Conservation (phyloP, 2,888 invertebrate genomes). For the Polyommatus icarus region DNA sequence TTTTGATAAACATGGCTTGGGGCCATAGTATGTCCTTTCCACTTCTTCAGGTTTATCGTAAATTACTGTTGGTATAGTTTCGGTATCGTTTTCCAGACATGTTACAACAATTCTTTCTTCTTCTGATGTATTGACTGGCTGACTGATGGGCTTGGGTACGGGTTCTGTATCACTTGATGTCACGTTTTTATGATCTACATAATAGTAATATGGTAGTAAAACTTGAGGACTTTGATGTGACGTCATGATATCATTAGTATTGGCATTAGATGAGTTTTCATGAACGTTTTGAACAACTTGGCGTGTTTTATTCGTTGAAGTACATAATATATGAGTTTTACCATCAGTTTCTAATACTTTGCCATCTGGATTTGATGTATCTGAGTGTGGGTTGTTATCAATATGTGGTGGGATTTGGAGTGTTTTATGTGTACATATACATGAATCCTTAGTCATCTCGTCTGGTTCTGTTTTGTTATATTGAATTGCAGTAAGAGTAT, state of each 20-base stretch:
- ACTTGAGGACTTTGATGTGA: neutral
- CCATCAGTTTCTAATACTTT: neutral
- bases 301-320: neutral
- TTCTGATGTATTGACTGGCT: neutral
- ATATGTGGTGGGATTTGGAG: neutral
- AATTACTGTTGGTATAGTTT: neutral
- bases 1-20: conserved; percentile 12
- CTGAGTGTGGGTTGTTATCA: neutral
- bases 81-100: neutral
- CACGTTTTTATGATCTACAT: neutral
- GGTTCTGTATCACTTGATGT: neutral
- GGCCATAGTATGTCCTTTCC: neutral
- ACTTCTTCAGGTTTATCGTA: neutral
- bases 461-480: neutral
- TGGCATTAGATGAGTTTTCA: neutral
- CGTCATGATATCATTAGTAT: neutral
- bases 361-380: neutral
- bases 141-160: neutral
- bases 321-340: neutral
- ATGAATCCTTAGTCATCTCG: neutral
- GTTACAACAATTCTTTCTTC: neutral
- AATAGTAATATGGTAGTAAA: conserved; percentile 12
- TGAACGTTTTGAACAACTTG: neutral
- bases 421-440: neutral
- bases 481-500: neutral